Evolutionary conservation across 2,888 invertebrate genomes (phyloP).

Genomic region (Chaetoderma sp.): DNA sequence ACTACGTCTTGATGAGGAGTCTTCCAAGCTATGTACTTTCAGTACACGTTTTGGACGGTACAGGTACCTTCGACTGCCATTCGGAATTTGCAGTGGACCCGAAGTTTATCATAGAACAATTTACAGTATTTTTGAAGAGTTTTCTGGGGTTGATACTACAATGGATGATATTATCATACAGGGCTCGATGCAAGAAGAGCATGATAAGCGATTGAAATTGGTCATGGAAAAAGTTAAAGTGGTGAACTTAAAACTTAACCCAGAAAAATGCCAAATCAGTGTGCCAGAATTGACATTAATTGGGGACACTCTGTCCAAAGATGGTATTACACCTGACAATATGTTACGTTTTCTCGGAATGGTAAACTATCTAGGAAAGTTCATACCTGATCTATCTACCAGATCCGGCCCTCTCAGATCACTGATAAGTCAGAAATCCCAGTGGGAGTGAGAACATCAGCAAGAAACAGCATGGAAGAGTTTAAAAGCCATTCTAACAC

Average conservation of each 20-base stretch:
- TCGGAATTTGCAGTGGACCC: background rate
- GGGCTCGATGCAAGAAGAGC: background rate
- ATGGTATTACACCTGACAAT: conserved; percentile 41
- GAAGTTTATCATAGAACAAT: conserved; percentile 12
- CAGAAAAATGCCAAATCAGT: conserved; percentile 3
- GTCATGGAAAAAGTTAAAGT: conserved; percentile 7
- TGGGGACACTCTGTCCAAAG: conserved; percentile 5
- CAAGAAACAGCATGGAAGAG: no score
- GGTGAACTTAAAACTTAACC: conserved; percentile 12
- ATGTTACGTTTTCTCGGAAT: conserved; percentile 22
- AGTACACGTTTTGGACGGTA: conserved; percentile 35
- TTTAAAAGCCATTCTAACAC: no score
- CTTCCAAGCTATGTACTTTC: conserved; percentile 20
- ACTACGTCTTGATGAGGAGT: conserved; percentile 24
- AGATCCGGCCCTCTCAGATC: conserved; percentile 11
- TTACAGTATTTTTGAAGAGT: no score
- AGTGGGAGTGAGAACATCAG: no score
- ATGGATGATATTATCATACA: conserved; percentile 12
- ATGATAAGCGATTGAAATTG: conserved; percentile 3
- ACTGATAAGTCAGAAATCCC: no score
- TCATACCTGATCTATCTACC: conserved; percentile 10
- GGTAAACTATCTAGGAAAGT: conserved; percentile 14
- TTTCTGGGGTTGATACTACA: conserved; percentile 4
- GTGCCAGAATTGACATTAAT: background rate
- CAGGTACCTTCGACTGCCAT: conserved; percentile 19